Evolutionary conservation across 1,140 invertebrate genomes (phyloP).

Genomic region (Delia radicum): DNA sequence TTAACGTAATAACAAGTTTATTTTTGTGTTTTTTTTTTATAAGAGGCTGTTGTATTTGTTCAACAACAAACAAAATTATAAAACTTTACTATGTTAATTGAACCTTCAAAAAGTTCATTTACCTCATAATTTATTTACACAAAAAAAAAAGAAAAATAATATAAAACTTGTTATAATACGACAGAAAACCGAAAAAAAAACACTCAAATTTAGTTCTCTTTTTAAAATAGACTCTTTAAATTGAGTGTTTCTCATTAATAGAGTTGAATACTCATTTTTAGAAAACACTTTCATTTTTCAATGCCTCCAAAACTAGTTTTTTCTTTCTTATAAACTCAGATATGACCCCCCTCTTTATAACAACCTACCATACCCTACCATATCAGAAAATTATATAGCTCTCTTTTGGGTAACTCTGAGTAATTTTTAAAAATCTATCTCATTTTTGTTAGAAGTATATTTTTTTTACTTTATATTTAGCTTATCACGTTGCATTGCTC

Average conservation of each 20-base stretch:
- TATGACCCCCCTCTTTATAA: neutral
- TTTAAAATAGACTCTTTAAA: too few species aligned
- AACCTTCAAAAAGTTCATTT: slow-evolving; percentile 57
- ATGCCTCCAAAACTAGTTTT: slow-evolving; percentile 52
- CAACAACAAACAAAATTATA: neutral
- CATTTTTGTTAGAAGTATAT: neutral
- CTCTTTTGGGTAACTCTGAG: too few species aligned
- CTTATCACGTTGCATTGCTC: slow-evolving; percentile 23
- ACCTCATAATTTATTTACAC: slow-evolving; percentile 36
- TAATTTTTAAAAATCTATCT: too few species aligned
- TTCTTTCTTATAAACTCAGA: neutral
- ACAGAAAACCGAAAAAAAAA: too few species aligned
- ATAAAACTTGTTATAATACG: too few species aligned
- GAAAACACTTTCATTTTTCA: slow-evolving; percentile 56
- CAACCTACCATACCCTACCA: slow-evolving; percentile 15
- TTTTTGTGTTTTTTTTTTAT: neutral
- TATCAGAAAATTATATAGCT: neutral
- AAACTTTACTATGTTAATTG: slow-evolving; percentile 47
- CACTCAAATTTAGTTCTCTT: too few species aligned
- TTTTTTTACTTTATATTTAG: neutral
- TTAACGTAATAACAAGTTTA: slow-evolving; percentile 24
- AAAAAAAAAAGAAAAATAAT: too few species aligned
- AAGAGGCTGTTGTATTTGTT: neutral
- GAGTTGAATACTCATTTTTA: slow-evolving; percentile 10
- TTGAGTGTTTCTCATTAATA: too few species aligned